Conservation (phyloP, 2,113 vertebrate species). For the Himantopus leucocephalus region DNA sequence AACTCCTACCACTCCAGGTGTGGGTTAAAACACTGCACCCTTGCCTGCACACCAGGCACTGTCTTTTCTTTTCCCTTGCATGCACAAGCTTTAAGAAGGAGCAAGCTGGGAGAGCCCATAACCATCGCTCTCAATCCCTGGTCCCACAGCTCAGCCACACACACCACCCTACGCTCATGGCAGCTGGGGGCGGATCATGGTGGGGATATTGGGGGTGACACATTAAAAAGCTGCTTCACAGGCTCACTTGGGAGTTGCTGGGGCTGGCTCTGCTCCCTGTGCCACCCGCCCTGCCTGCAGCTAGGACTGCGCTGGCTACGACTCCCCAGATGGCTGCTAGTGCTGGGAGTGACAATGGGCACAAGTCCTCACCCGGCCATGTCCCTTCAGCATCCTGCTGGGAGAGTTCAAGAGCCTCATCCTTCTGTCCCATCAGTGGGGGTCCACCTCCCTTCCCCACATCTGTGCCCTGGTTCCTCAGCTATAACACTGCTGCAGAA, state of each 20-base stretch:
- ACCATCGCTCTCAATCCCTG: neutral
- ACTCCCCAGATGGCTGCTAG: neutral
- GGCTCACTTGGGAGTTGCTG: neutral
- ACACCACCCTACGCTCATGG: accelerated
- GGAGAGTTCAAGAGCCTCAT: neutral
- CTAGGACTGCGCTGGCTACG: neutral
- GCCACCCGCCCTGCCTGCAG: neutral
- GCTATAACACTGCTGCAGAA: neutral
- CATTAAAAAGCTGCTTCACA: neutral
- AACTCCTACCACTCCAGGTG: neutral
- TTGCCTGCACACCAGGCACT: neutral
- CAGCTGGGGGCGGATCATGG: accelerated
- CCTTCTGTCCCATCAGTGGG: neutral
- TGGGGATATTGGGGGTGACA: neutral
- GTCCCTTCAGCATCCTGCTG: neutral
- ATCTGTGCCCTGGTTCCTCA: accelerated
- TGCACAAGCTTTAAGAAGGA: neutral
- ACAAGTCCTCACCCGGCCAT: neutral
- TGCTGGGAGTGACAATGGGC: neutral
- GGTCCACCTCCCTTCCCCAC: neutral
- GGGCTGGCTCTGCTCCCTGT: neutral
- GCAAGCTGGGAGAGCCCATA: neutral
- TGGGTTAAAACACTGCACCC: neutral
- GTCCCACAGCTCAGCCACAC: neutral
- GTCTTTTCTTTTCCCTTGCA: neutral